A percentile compares a stretch with the other conserved stretches of the same genome.
Evolutionary conservation across 2,888 invertebrate genomes (phyloP).

Genomic region (Scaptomyza reducta): DNA sequence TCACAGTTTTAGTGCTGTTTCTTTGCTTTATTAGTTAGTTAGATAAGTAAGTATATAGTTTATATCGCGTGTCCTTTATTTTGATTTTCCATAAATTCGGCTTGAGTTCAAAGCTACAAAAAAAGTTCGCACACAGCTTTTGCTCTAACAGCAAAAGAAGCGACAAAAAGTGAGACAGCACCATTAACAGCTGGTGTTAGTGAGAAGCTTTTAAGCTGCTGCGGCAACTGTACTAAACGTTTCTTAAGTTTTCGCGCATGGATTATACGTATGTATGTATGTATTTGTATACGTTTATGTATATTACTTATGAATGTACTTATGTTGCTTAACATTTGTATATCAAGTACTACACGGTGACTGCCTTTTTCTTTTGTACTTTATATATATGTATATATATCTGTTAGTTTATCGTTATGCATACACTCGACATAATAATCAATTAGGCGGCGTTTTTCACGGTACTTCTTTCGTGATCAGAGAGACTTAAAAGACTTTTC

Average conservation of each 20-base stretch:
- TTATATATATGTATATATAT: not conserved
- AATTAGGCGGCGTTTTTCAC: not conserved
- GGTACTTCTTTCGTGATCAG: not conserved
- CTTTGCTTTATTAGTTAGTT: constrained; percentile 11
- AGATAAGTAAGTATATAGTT: constrained; percentile 10
- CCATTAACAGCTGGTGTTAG: constrained; percentile 2
- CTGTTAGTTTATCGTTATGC: too few species aligned
- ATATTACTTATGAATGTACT: not conserved
- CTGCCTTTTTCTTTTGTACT: constrained; percentile 26
- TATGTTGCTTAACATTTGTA: constrained; percentile 1
- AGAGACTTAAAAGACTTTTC: too few species aligned
- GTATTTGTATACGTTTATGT: not conserved
- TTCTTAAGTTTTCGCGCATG: constrained; percentile 14
- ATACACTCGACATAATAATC: too few species aligned
- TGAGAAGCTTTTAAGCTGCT: constrained; percentile 5
- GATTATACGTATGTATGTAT: constrained; percentile 1
- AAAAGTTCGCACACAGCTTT: constrained; percentile 16
- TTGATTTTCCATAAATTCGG: constrained; percentile 63
- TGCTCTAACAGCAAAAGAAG: constrained; percentile 4
- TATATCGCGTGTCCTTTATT: not conserved
- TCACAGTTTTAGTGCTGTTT: constrained; percentile 44
- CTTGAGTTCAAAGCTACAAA: constrained; percentile 35
- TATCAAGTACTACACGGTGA: constrained; percentile 35
- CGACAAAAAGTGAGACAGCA: not conserved
- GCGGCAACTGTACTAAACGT: constrained; percentile 8